phyloP scores from a whole-genome alignment of 2,888 invertebrate genomes.

The Heliconius hortense region DNA sequence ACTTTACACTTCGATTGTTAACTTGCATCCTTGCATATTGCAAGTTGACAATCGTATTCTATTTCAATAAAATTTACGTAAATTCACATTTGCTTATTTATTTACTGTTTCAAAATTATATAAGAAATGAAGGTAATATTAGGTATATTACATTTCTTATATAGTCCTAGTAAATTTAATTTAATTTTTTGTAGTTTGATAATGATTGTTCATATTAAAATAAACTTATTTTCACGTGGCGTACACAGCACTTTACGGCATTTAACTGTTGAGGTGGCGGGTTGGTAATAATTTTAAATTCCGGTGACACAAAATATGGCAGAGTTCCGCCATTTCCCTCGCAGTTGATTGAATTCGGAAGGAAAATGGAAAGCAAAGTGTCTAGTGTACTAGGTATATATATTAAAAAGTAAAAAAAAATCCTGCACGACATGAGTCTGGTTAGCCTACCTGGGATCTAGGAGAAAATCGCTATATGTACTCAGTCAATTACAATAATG shows the following conservation, averaged over 20 bases:
- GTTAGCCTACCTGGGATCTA: background rate
- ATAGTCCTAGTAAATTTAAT: no score
- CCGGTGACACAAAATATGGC: background rate
- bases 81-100: background rate
- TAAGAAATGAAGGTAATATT: no score
- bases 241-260: background rate
- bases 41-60: no score
- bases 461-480: slow-evolving; percentile 1
- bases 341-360: background rate
- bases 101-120: no score
- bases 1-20: slow-evolving; percentile 2
- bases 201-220: background rate
- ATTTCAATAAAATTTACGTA: no score
- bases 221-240: background rate
- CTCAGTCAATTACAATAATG: slow-evolving; percentile 14
- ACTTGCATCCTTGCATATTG: background rate
- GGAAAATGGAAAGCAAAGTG: background rate
- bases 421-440: background rate
- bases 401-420: background rate
- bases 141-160: no score
- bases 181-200: background rate
- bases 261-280: background rate
- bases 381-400: background rate
- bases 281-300: background rate
- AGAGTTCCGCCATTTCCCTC: background rate